phyloP scores from a whole-genome alignment of 2,888 invertebrate species.

The Drosophila affinis region DNA sequence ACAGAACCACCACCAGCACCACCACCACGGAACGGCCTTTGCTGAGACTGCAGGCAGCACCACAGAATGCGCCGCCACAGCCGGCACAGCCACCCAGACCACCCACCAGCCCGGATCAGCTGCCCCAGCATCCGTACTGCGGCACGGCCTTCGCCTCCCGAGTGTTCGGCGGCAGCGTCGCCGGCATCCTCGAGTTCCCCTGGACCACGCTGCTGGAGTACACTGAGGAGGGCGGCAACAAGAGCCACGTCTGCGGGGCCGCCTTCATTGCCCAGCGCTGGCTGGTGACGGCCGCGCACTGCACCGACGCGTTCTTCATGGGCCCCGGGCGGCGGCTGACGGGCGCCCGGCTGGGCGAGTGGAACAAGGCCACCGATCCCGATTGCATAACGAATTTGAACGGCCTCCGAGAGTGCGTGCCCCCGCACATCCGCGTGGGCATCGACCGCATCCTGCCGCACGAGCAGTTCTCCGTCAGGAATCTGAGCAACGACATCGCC shows the following conservation, averaged over 20 bases:
- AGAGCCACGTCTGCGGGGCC: conserved; percentile 88
- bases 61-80: not conserved
- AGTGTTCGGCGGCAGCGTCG: conserved; percentile 46
- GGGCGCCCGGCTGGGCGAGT: conserved; percentile 72
- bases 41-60: not conserved
- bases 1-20: not conserved
- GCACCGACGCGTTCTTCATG: conserved; percentile 85
- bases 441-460: conserved; percentile 87
- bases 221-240: conserved; percentile 81
- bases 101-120: conserved; percentile 33
- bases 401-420: conserved; percentile 85
- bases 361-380: conserved; percentile 85
- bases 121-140: conserved; percentile 59
- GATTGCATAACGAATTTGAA: conserved; percentile 85
- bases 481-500: conserved; percentile 87
- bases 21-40: not conserved
- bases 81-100: not conserved
- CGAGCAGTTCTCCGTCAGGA: conserved; percentile 84
- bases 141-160: conserved; percentile 52
- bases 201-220: conserved; percentile 65
- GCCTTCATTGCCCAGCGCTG: conserved; percentile 65
- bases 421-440: conserved; percentile 85
- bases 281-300: conserved; percentile 65
- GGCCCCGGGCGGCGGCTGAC: conserved; percentile 84
- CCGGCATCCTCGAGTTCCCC: conserved; percentile 56